Evolutionary conservation across 2,113 vertebrate genomes (phyloP), one percentile per base, ranked within the genome.

Genomic region (Brienomyrus brachyistius): DNA sequence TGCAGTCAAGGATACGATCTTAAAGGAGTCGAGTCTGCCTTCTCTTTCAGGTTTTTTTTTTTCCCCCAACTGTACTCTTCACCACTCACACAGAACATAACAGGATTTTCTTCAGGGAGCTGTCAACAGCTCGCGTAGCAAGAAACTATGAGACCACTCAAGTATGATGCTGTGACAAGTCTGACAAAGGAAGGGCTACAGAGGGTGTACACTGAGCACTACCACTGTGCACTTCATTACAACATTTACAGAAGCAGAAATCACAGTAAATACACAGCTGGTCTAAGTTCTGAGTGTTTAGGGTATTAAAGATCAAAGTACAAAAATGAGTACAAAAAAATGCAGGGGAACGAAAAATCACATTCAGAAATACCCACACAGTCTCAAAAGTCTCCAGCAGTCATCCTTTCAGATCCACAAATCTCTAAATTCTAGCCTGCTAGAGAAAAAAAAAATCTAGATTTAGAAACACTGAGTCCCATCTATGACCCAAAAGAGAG

Each of bases 51-150:
- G 1, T 80, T 7, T 35, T 35, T 74, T 40, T 54, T 50, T 50
- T 21, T 7, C 54, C 1, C 35, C 31, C 2, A 6, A 40, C 35
- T 80, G 13, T 15, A 77, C 70, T 17, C 70, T 77, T 77, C 70
- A 19, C 70, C 70, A 15, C 66, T 74, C 74, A 80, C 74, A 35
- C 35, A 80, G 74, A 80, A 80, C 35, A 80, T 80, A 80, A 43
- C 31, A 80, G 35, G 62, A 70, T 80, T 80, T 40, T 80, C 74
- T 80, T 80, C 74, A 80, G 74, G 74, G 74, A 80, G 74, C 74
- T 80, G 74, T 80, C 74, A 80, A 19, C 74, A 80, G 35, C 31
- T 80, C 43, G 74, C 15, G 35, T 80, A 35, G 74, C 13, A 40
- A 17, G 74, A 77, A 77, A 80, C 40, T 40, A 40, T 40, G 43